Evolutionary conservation across 2,113 vertebrate genomes (phyloP), one percentile per base, ranked within the genome.

Genomic region (Brachypteracias leptosomus): DNA sequence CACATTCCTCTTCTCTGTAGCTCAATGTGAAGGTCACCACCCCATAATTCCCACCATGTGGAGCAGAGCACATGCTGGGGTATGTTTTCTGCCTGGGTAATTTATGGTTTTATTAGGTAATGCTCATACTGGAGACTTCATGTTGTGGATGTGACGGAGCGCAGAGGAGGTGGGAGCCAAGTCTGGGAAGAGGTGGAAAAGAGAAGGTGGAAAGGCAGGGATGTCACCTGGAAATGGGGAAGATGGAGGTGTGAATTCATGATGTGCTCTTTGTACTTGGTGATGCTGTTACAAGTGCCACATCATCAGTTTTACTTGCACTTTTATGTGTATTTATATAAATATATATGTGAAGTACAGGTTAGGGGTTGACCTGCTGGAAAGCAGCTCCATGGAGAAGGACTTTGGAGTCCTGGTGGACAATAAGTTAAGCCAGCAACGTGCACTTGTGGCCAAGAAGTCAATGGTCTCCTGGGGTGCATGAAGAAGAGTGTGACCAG

Each of bases 231-330:
- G 59, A 72, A 58, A 29, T 24, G 13, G 24, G 15, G 66, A 18
- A 25, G 22, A 9, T 10, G 3, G 22, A 3, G 20, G 7, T 63
- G 42, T 52, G 67, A 72, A 35, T 5, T 38, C 26, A 9, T 51
- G 52, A 7, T 0, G 2, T 58, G 31, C 29, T 1, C 6, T 52
- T 73, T 1, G 2, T 36, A 16, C 24, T 40, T 26, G 4, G 8
- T 7, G n/a, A 31, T 16, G 2, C 5, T 38, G 22, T 59, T 66
- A 2, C 11, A 29, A 35, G 11, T 55, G n/a, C n/a, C 59, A 52
- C 18, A 1, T 16, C 9, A 26, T 35, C 10, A 24, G 63, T 63
- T 62, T 42, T n/a, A 10, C 51, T 33, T 22, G 42, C 15, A 42
- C 42, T 12, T 42, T 42, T 42, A 42, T 42, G 15, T 42, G 15